Percentiles rank a stretch among this genome's conserved stretches.
phyloP scores from a whole-genome alignment of 2,797 vertebrate genomes.

The Apogon talboti region DNA sequence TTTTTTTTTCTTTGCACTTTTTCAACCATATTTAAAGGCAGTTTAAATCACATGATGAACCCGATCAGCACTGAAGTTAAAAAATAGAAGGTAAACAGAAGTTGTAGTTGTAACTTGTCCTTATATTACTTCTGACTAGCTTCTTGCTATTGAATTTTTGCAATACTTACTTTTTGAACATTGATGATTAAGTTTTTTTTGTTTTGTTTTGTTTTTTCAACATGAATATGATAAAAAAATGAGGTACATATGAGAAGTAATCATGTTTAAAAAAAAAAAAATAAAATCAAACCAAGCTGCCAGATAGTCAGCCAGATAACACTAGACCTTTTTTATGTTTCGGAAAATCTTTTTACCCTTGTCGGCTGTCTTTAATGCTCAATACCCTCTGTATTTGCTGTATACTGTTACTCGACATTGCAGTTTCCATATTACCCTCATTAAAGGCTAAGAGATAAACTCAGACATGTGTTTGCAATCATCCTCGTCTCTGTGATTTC shows the following conservation, averaged over 20 bases:
- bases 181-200: too few species aligned
- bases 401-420: constrained; percentile 57
- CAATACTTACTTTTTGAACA: too few species aligned
- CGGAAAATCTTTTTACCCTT: constrained; percentile 14
- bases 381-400: constrained; percentile 44
- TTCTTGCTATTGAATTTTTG: too few species aligned
- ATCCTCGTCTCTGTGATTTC: constrained; percentile 65
- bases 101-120: too few species aligned
- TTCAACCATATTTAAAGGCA: too few species aligned
- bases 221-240: background rate
- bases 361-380: constrained; percentile 30
- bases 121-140: too few species aligned
- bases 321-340: constrained; percentile 4
- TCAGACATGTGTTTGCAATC: constrained; percentile 77
- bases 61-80: too few species aligned
- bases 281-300: constrained; percentile 5
- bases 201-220: background rate
- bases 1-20: too few species aligned
- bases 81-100: too few species aligned
- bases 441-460: constrained; percentile 72
- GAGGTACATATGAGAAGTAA: background rate
- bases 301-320: constrained; percentile 6
- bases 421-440: constrained; percentile 68
- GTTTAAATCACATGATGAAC: too few species aligned
- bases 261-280: background rate